Conservation (phyloP, 2,888 invertebrate species). For the Drosophila falleni region DNA sequence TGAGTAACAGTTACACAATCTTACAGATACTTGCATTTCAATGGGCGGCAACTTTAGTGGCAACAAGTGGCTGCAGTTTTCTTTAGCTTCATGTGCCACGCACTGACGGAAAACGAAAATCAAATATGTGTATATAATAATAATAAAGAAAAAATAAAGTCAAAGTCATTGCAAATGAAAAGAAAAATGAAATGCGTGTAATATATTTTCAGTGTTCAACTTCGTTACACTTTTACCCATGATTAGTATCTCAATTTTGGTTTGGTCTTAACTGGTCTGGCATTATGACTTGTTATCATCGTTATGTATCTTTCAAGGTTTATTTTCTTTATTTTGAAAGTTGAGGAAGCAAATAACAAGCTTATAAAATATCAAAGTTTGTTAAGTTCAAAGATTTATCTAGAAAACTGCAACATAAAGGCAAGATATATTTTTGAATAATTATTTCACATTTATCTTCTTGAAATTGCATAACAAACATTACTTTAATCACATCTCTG, state of each 20-base stretch:
- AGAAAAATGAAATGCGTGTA: slow-evolving; percentile 63
- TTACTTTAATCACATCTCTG: not conserved
- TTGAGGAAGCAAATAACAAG: slow-evolving; percentile 2
- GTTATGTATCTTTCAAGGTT: slow-evolving; percentile 28
- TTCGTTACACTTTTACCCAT: slow-evolving; percentile 69
- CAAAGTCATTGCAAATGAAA: slow-evolving; percentile 60
- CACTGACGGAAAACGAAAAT: slow-evolving; percentile 57
- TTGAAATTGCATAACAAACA: not conserved
- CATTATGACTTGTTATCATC: slow-evolving; percentile 48
- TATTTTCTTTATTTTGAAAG: slow-evolving; percentile 25
- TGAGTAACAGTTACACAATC: slow-evolving; percentile 55
- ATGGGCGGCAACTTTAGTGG: slow-evolving; percentile 24
- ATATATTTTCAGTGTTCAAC: slow-evolving; percentile 35
- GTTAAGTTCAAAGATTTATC: not conserved
- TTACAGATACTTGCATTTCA: slow-evolving; percentile 21
- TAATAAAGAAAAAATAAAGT: slow-evolving; percentile 32
- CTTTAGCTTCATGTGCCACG: slow-evolving; percentile 38
- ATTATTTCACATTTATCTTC: not conserved
- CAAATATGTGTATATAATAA: slow-evolving; percentile 4
- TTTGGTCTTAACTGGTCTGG: slow-evolving; percentile 7
- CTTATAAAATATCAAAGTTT: not conserved
- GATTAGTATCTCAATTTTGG: slow-evolving; percentile 38
- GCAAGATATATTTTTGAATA: not conserved
- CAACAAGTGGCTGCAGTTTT: slow-evolving; percentile 38
- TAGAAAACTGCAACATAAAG: not conserved